Percentiles rank a stretch among this genome's conserved stretches.
Conservation (phyloP, 2,888 invertebrate genomes). For the Hemistola chrysoprasaria region DNA sequence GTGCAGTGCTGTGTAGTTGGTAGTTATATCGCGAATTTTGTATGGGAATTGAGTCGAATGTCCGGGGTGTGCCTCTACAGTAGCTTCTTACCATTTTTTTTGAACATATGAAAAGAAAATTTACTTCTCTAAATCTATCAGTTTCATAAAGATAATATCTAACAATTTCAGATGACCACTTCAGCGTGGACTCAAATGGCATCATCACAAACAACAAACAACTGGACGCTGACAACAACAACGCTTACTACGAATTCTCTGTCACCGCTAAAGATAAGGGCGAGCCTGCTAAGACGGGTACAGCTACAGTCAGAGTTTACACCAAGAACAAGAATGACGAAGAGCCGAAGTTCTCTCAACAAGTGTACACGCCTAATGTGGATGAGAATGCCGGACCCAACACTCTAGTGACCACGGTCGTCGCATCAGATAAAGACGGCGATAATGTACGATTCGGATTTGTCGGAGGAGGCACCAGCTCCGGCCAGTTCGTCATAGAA, state of each 20-base stretch:
- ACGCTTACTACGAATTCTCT: constrained; percentile 96
- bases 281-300: constrained; percentile 94
- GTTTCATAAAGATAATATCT: too few species aligned
- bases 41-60: too few species aligned
- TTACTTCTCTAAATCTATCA: too few species aligned
- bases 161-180: constrained; percentile 90
- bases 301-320: constrained; percentile 96
- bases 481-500: constrained; percentile 97
- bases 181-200: constrained; percentile 95
- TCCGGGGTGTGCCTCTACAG: too few species aligned
- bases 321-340: constrained; percentile 99
- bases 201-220: constrained; percentile 96
- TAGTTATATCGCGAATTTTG: too few species aligned
- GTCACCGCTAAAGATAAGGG: constrained; percentile 98
- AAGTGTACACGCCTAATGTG: constrained; percentile 97
- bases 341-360: constrained; percentile 97
- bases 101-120: too few species aligned
- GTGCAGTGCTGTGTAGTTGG: too few species aligned
- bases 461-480: constrained; percentile 94
- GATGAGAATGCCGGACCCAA: constrained; percentile 98
- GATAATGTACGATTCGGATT: constrained; percentile 97
- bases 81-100: too few species aligned
- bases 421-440: constrained; percentile 98
- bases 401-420: constrained; percentile 97
- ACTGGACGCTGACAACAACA: constrained; percentile 97